A percentile compares a stretch with the other conserved stretches of the same genome.
Conservation (phyloP, 2,113 vertebrate species). For the Apteryx mantelli region DNA sequence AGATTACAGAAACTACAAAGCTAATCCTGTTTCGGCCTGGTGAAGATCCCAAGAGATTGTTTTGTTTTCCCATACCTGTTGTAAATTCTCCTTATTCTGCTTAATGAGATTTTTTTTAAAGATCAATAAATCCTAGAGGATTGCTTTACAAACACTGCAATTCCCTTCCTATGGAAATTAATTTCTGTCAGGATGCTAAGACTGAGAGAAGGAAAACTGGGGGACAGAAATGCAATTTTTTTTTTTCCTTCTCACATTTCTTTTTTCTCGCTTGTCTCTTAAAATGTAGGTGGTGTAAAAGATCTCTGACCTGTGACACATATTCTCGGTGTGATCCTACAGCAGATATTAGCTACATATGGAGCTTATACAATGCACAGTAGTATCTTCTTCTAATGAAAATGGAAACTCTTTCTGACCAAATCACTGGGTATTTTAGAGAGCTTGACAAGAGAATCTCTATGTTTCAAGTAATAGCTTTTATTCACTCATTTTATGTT, state of each 20-base stretch:
- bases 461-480: constrained; percentile 5
- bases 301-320: background rate
- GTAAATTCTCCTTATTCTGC: constrained; percentile 73
- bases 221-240: background rate
- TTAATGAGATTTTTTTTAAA: constrained; percentile 71
- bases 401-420: background rate
- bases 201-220: background rate
- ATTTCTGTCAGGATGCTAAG: constrained; percentile 29
- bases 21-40: constrained; percentile 84
- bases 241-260: background rate
- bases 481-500: constrained; percentile 20
- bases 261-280: background rate
- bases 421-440: constrained; percentile 16
- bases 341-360: background rate
- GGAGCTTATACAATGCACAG: background rate
- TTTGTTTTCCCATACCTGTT: constrained; percentile 63
- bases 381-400: background rate
- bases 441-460: background rate
- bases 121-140: constrained; percentile 77
- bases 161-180: constrained; percentile 56
- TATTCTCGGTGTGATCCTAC: background rate
- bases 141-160: constrained; percentile 53
- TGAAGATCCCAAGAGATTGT: constrained; percentile 67
- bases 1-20: constrained; percentile 89
- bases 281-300: background rate